phyloP scores from a whole-genome alignment of 2,113 vertebrate genomes.

The Neolamprologus tretocephalus region DNA sequence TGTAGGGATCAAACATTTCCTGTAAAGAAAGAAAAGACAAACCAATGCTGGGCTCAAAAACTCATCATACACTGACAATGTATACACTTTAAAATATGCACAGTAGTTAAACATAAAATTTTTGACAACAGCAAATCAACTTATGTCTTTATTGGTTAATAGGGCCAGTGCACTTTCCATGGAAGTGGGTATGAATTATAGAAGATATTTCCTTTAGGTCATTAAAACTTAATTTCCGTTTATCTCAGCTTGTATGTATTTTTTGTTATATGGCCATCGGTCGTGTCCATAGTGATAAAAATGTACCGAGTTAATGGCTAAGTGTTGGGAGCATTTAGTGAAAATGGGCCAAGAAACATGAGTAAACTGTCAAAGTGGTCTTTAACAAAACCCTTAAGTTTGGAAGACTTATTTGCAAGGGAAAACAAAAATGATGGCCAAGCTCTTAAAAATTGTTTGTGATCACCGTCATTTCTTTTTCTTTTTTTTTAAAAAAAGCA shows the following conservation, averaged over 20 bases:
- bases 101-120: background rate
- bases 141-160: constrained; percentile 52
- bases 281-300: background rate
- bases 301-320: background rate
- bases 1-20: background rate
- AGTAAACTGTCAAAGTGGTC: background rate
- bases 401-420: background rate
- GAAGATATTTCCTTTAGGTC: constrained; percentile 45
- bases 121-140: constrained; percentile 21
- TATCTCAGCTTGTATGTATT: background rate
- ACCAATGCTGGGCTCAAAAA: background rate
- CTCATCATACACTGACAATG: background rate
- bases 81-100: background rate
- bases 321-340: background rate
- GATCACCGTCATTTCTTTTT: fast-evolving
- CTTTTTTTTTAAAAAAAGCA: fast-evolving
- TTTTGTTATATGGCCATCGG: background rate
- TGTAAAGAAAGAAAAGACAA: background rate
- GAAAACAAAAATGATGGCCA: background rate
- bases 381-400: background rate
- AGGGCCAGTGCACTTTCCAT: constrained; percentile 25
- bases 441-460: background rate
- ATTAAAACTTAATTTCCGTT: background rate
- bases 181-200: constrained; percentile 57
- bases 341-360: background rate